Evolutionary conservation across 1,140 invertebrate genomes (phyloP), one percentile per base, ranked within the genome.

Genomic region (Amyelois transitella): DNA sequence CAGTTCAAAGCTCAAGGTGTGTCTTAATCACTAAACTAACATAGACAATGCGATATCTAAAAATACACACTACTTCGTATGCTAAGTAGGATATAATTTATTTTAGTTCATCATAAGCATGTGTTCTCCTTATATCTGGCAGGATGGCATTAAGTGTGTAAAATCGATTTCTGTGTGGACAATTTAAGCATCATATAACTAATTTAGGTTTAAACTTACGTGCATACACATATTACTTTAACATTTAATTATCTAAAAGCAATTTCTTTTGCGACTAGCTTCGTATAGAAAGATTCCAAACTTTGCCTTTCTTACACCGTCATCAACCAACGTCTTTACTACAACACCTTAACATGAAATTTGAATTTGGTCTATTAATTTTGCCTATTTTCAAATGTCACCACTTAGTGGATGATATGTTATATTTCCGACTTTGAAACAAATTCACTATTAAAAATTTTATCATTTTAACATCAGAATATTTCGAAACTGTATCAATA

Each of bases 1-100:
- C 66, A 64, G 81, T 81, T 77, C 73, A 71, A 87, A 88, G 85
- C 85, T 88, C 85, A 86, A 82, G 69, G 75, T 82, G 76, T 86
- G 61, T 55, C 79, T 84, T 86, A 84, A 67, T 51, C 62, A 82
- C 82, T 88, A 86, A 63, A 71, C 81, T 86, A 88, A 88, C 75
- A 77, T 85, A 86, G 75, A 86, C 80, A 85, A 88, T 81, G 85
- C 81, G 58, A 86, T 82, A 74, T 86, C 85, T 88, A 88, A 88
- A 88, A 88, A 88, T 88, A 88, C 85, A 81, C 65, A 79, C 81
- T 85, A 88, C 77, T 71, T 58, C 73, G 64, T 86, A 88, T 70
- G 51, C 81, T 88, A 84, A 77, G 74, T 86, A 86, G 81, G 81
- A 85, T 88, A 80, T 79, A 77, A 75, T 75, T 81, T 77, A 76